phyloP scores from a whole-genome alignment of 2,888 invertebrate species.

The Leptopilina drosophilae region DNA sequence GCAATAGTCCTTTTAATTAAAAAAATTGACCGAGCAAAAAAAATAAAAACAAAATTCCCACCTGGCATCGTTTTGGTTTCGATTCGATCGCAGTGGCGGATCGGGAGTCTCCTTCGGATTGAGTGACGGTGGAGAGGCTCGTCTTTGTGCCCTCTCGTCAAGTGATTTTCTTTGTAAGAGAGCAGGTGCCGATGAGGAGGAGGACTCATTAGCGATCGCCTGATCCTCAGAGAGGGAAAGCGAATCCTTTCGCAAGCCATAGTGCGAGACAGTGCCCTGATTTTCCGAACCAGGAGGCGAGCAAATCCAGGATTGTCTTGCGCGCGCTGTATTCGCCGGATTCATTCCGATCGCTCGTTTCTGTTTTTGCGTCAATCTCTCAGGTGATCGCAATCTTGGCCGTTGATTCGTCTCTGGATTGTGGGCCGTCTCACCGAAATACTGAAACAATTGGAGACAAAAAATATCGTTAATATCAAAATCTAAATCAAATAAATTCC shows the following conservation, averaged over 20 bases:
- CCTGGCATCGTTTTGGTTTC: constrained; percentile 7
- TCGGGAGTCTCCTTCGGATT: constrained; percentile 32
- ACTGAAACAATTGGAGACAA: constrained; percentile 78
- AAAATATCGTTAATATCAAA: too few relatives aligned
- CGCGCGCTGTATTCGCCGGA: constrained; percentile 65
- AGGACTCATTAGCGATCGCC: constrained; percentile 46
- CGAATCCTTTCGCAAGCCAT: constrained; percentile 53
- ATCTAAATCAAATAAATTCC: too few relatives aligned
- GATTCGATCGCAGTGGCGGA: constrained; percentile 8
- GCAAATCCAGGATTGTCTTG: constrained; percentile 77
- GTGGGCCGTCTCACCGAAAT: constrained; percentile 93
- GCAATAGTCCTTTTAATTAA: too few relatives aligned
- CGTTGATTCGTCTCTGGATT: constrained; percentile 91
- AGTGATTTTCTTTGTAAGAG: constrained; percentile 54
- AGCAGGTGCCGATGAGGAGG: constrained; percentile 51
- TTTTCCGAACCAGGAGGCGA: constrained; percentile 64
- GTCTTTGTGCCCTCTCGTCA: constrained; percentile 43
- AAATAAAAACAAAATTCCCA: not conserved
- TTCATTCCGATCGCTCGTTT: constrained; percentile 78
- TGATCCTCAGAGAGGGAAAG: constrained; percentile 43
- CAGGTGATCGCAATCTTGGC: constrained; percentile 76
- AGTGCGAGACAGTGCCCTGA: constrained; percentile 52
- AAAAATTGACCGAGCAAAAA: too few relatives aligned
- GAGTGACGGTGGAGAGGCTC: constrained; percentile 16
- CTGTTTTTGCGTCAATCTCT: constrained; percentile 78